phyloP scores from a whole-genome alignment of 2,113 vertebrate species.

The Aspiorhynchus laticeps region DNA sequence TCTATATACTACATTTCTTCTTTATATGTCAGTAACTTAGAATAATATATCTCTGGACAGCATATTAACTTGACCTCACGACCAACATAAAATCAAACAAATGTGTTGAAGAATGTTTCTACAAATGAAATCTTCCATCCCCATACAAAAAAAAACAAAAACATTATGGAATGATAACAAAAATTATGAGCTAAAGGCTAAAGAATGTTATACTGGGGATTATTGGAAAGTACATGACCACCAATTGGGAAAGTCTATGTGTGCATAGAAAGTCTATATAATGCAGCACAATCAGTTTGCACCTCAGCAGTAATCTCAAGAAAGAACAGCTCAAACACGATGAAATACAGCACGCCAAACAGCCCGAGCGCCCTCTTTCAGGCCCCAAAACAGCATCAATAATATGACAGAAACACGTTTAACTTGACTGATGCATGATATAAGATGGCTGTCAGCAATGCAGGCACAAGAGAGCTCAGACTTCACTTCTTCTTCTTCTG shows the following conservation, averaged over 20 bases:
- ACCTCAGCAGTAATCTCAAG: slow-evolving; percentile 43
- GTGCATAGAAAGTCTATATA: slow-evolving; percentile 45
- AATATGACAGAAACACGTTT: slow-evolving; percentile 34
- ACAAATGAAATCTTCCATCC: slow-evolving; percentile 27
- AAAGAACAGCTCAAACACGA: slow-evolving; percentile 59
- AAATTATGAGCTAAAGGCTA: slow-evolving; percentile 12
- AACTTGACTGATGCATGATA: slow-evolving; percentile 20
- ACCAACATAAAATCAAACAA: neutral
- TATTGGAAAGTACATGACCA: slow-evolving; percentile 32
- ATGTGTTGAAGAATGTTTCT: slow-evolving; percentile 14
- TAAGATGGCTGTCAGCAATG: slow-evolving; percentile 39
- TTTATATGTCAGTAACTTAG: slow-evolving; percentile 10
- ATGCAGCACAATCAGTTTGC: slow-evolving; percentile 27
- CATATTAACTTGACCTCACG: neutral
- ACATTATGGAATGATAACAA: slow-evolving; percentile 63
- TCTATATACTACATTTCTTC: neutral
- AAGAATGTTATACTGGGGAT: neutral
- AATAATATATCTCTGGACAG: slow-evolving; percentile 12
- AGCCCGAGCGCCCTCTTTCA: neutral
- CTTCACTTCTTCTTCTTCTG: neutral
- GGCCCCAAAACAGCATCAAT: slow-evolving; percentile 27
- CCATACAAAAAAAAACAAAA: neutral
- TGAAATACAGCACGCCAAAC: slow-evolving; percentile 11
- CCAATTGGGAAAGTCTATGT: slow-evolving; percentile 37
- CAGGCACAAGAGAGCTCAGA: slow-evolving; percentile 24